Evolutionary conservation across 2,888 invertebrate species (phyloP).

Genomic region (Xestoiulus laeticollis): DNA sequence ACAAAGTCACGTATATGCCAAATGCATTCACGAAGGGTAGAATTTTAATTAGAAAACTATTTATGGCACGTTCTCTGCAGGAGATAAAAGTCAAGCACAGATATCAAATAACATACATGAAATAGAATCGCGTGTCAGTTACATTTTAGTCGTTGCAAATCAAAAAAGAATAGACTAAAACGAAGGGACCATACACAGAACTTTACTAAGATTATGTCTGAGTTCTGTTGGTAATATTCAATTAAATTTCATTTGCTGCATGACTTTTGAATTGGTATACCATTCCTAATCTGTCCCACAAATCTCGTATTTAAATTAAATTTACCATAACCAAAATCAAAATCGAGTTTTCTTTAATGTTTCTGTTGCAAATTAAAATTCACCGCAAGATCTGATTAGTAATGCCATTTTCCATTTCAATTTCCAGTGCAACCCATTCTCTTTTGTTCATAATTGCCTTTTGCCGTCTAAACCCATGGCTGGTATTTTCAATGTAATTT

Average conservation of each 20-base stretch:
- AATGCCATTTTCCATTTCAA: slow-evolving; percentile 45
- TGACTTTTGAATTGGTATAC: slow-evolving; percentile 12
- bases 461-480: slow-evolving; percentile 3
- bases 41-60: slow-evolving; percentile 43
- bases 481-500: slow-evolving; percentile 41
- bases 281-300: slow-evolving; percentile 28
- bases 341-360: slow-evolving; percentile 39
- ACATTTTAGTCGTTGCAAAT: slow-evolving; percentile 38
- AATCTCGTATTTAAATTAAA: slow-evolving; percentile 34
- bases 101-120: slow-evolving; percentile 22
- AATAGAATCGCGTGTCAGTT: slow-evolving; percentile 7
- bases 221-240: slow-evolving; percentile 20
- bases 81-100: slow-evolving; percentile 32
- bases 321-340: slow-evolving; percentile 44
- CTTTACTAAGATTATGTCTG: not conserved
- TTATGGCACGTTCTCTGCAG: not conserved
- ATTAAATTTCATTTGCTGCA: slow-evolving; percentile 23
- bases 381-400: slow-evolving; percentile 45
- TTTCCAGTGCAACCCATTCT: slow-evolving; percentile 45
- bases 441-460: slow-evolving; percentile 47
- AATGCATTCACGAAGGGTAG: slow-evolving; percentile 33
- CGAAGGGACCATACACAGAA: not conserved
- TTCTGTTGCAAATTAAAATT: slow-evolving; percentile 47
- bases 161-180: slow-evolving; percentile 32
- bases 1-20: slow-evolving; percentile 31